Base-by-base conservation (phyloP, 2,797 vertebrate species). In the Cyclopterus lumpus region DNA sequence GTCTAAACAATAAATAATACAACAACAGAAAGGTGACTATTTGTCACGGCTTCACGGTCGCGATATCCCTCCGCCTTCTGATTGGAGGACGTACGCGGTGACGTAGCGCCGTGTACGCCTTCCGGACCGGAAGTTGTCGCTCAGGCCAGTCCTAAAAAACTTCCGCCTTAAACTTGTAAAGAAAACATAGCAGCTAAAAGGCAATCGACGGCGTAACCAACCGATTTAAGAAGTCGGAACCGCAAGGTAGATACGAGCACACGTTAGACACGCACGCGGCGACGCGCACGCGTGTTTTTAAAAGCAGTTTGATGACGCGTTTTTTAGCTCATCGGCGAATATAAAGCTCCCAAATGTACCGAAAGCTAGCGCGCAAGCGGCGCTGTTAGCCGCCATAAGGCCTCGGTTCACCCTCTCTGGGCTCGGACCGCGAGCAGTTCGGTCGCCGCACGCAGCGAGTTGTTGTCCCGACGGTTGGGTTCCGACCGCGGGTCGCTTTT, bases 151-250 rank as follows among this genome's bases (percentile, higher is more conserved):
- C 83, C 88, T 87, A 79, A 93, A 94, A 95, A 93, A 95, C 93
- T 94, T 94, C 93, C 94, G 93, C 89, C 93, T 95, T 89, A 93
- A n/a, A 94, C 84, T 94, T 92, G 91, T 93, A 93, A 93, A 94
- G 93, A 94, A 94, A 95, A 94, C 91, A 93, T 59, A 89, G 85
- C 79, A 71, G 91, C 91, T 93, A 88, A 89, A 83, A 90, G 84
- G 75, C 84, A 81, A 67, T 79, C 87, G 91, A 92, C 91, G 88
- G 88, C 75, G 77, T 71, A 81, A 81, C 73, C 86, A 57, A 58
- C 60, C 63, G 12, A 63, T 78, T 84, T 78, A 77, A 89, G 88
- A 86, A 86, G 86, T 78, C 86, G 83, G 44, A n/a, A 87, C 67
- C 42, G 76, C 88, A 94, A n/a, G 92, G 92, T 93, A 94, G 82